phyloP scores from a whole-genome alignment of 2,888 invertebrate genomes.

The Sminthurinus aureus region DNA sequence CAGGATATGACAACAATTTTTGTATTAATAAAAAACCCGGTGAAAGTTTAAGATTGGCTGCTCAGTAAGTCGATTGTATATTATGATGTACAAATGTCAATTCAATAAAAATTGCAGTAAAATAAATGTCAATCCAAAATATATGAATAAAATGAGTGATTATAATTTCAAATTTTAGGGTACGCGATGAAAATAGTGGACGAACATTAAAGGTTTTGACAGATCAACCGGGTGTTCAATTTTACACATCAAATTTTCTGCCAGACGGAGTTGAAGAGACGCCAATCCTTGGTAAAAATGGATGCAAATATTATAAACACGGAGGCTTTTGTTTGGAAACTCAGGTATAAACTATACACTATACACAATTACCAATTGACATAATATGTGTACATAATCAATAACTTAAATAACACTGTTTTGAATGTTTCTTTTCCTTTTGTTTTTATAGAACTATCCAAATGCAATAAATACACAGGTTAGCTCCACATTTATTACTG shows the following conservation, averaged over 20 bases:
- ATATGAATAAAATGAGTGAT: not conserved
- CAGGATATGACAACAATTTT: slow-evolving; percentile 84
- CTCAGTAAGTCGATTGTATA: slow-evolving; percentile 24
- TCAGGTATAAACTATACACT: slow-evolving; percentile 65
- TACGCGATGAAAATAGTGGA: slow-evolving; percentile 74
- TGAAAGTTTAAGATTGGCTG: slow-evolving; percentile 26
- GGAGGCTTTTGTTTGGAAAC: slow-evolving; percentile 89
- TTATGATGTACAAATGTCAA: slow-evolving; percentile 6
- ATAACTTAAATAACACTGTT: not conserved
- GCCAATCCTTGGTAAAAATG: slow-evolving; percentile 74
- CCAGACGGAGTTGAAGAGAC: slow-evolving; percentile 67
- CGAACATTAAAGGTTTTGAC: slow-evolving; percentile 81
- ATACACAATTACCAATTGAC: not conserved
- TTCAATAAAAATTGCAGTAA: not conserved
- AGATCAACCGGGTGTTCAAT: slow-evolving; percentile 89
- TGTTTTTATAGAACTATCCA: slow-evolving; percentile 72
- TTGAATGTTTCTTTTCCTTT: not conserved
- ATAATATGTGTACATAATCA: not conserved
- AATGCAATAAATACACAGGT: slow-evolving; percentile 81
- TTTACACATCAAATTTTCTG: slow-evolving; percentile 83
- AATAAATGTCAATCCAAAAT: not conserved
- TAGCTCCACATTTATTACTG: not conserved
- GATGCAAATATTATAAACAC: slow-evolving; percentile 75
- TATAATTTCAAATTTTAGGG: slow-evolving; percentile 63
- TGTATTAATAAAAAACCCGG: slow-evolving; percentile 69